phyloP scores from a whole-genome alignment of 2,888 invertebrate species.

The Lamellibrachia satsuma region DNA sequence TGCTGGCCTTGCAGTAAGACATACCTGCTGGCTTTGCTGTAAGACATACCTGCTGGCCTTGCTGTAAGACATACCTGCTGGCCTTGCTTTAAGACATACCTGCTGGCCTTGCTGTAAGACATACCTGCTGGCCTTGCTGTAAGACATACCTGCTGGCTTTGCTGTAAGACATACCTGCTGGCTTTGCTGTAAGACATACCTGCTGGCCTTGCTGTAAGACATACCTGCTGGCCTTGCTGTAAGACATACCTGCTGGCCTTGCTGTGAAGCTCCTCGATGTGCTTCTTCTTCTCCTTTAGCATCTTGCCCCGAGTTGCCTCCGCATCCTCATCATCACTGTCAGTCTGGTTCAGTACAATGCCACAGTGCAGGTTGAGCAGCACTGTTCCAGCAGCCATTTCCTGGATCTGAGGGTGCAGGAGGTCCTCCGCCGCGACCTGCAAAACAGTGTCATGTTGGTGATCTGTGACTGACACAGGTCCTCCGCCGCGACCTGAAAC shows the following conservation, averaged over 20 bases:
- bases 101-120: not conserved
- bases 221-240: not conserved
- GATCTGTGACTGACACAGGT: not conserved
- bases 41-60: too few species aligned
- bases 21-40: not conserved
- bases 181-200: not conserved
- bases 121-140: not conserved
- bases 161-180: not conserved
- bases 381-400: not conserved
- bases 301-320: constrained; percentile 20
- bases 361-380: constrained; percentile 32
- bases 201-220: not conserved
- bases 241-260: not conserved
- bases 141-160: not conserved
- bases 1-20: not conserved
- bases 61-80: not conserved
- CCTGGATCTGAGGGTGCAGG: constrained; percentile 9
- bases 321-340: constrained; percentile 23
- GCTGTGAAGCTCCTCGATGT: constrained; percentile 25
- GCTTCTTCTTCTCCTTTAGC: constrained; percentile 1
- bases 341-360: constrained; percentile 22
- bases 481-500: not conserved
- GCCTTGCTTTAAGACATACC: not conserved
- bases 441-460: not conserved
- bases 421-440: constrained; percentile 14